Evolutionary conservation across 2,113 vertebrate species (phyloP).

Genomic region (Oryzias melastigma): DNA sequence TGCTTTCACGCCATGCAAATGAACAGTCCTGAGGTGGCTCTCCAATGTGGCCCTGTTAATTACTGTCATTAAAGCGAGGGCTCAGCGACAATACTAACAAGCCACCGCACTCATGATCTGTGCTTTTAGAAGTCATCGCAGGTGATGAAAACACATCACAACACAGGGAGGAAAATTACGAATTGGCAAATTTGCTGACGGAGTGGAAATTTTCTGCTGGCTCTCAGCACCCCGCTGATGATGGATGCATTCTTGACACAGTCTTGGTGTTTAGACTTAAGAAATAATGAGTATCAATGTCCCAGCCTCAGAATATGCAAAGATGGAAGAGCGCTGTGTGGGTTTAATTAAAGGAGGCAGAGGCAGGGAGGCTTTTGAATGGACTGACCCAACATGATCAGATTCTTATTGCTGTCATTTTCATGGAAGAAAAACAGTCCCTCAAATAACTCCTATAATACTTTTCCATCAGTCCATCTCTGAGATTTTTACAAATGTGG

Average conservation of each 20-base stretch:
- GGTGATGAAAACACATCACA: conserved; percentile 92
- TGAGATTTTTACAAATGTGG: conserved; percentile 7
- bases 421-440: conserved; percentile 81
- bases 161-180: conserved; percentile 87
- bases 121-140: conserved; percentile 93
- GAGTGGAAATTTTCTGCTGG: conserved; percentile 86
- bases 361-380: conserved; percentile 86
- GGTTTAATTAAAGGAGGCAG: conserved; percentile 96
- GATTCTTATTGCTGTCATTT: conserved; percentile 92
- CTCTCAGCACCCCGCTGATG: conserved; percentile 75
- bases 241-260: conserved; percentile 99
- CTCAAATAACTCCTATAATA: conserved; percentile 73
- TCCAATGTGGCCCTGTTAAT: conserved; percentile 93
- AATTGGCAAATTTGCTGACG: conserved; percentile 96
- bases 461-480: conserved; percentile 34
- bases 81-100: conserved; percentile 83
- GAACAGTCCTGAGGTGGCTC: conserved; percentile 86
- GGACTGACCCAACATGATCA: conserved; percentile 96
- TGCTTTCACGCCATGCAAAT: conserved; percentile 87
- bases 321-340: conserved; percentile 90
- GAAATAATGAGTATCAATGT: conserved; percentile 99
- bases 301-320: conserved; percentile 96
- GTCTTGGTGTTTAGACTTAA: conserved; percentile 98
- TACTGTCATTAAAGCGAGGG: conserved; percentile 88
- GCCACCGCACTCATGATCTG: conserved; percentile 93